These are phyloP conservation scores for Catagonus wagneri DNA, from an alignment of 2,113 vertebrate genomes.

Conservation along the genomic window DNA sequence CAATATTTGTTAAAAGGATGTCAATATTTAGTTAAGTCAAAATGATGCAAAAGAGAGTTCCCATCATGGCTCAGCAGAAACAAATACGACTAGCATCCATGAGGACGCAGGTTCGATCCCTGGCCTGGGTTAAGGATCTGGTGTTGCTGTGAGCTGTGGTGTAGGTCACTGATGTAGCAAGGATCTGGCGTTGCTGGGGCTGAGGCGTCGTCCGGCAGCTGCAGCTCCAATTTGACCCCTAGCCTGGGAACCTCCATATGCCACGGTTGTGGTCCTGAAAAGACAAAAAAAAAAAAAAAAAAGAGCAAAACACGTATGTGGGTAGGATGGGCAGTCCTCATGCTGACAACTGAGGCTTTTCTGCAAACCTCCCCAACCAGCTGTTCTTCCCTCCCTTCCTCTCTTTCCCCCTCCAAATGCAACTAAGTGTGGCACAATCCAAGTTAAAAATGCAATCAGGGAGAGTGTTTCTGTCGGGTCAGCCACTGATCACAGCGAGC, in stretches of 20 bases:
- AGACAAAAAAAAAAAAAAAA: no score
- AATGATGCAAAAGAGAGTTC: background rate
- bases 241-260: no score
- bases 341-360: background rate
- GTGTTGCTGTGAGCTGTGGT: no score
- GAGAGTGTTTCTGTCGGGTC: constrained; percentile 21
- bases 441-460: constrained; percentile 44
- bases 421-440: background rate
- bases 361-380: background rate
- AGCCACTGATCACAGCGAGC: background rate
- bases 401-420: background rate
- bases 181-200: no score
- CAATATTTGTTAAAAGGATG: background rate
- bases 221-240: no score
- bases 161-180: no score
- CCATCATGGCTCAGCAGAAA: no score
- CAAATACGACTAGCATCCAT: no score
- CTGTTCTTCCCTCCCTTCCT: background rate
- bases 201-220: no score
- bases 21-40: background rate
- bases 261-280: no score
- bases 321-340: accelerated
- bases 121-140: no score
- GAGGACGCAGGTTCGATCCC: no score
- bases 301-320: accelerated